Evolutionary conservation across 2,113 vertebrate species (phyloP), one percentile per base, ranked within the genome.

Genomic region (Paramisgurnus dabryanus): DNA sequence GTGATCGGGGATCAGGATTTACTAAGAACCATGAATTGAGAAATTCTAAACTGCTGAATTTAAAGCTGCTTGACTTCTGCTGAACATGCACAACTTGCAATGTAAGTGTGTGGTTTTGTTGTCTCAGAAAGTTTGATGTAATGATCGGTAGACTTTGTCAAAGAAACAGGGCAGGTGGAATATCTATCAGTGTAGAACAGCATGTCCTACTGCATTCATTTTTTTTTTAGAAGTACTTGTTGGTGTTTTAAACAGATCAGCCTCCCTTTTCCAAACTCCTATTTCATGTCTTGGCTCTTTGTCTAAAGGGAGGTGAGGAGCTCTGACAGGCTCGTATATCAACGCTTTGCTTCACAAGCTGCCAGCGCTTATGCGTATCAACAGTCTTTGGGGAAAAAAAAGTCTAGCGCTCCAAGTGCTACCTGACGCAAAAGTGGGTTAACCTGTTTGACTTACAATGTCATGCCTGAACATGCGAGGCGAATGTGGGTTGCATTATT

Each of bases 31-130:
- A 78, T 27, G 27, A 34, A 34, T 34, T 34, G 49, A 85, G 81
- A 81, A 67, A 82, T 55, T 53, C 71, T 22, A 10, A 45, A 58
- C 78, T 81, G 58, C 69, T 65, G 67, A 79, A 68, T 39, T 13
- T 43, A 67, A 7, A 40, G 17, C 43, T 13, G 7, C 58, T 73
- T 76, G 80, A 41, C 3, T 45, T 82, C 17, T 81, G 82, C 86
- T 40, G 88, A 92, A 82, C 64, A 98, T 98, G 96, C 95, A 94
- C 91, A 96, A 94, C 92, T 91, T 96, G 89, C 95, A 95, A 89
- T 91, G 97, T 98, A 96, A 98, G 97, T 99, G 66, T 80, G 10
- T 74, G 15, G 4, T 78, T 76, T 76, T 18, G 15, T 22, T 76
- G 60, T 64, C 73, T 76, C 22, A 43, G 82, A 58, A 27, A 39